Conservation (phyloP, 2,888 invertebrate species). For the Protula sp. region DNA sequence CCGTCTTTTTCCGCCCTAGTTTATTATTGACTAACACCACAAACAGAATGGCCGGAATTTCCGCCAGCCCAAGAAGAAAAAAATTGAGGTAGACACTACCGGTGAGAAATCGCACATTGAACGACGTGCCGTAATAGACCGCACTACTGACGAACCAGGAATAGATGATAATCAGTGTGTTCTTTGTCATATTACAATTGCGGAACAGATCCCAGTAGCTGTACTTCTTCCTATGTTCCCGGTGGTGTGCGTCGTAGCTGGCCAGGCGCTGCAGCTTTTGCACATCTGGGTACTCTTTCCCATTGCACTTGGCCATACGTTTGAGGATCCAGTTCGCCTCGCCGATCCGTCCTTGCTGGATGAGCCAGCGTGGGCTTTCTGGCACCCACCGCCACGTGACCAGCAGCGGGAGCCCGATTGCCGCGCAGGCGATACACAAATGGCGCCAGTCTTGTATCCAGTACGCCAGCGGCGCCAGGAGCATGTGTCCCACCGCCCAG, state of each 20-base stretch:
- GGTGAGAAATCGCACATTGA: slow-evolving; percentile 40
- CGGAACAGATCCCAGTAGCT: slow-evolving; percentile 42
- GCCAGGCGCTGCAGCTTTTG: slow-evolving; percentile 23
- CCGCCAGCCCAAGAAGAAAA: slow-evolving; percentile 46
- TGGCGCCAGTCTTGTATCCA: slow-evolving; percentile 43
- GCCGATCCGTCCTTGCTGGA: slow-evolving; percentile 35
- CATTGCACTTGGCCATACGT: slow-evolving; percentile 38
- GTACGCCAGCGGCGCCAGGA: slow-evolving; percentile 39
- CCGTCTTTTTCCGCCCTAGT: slow-evolving; percentile 39
- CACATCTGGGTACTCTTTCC: slow-evolving; percentile 35
- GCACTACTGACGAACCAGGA: slow-evolving; percentile 47
- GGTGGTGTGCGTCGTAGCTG: no score
- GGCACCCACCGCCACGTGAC: slow-evolving; percentile 46
- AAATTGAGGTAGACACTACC: slow-evolving; percentile 45
- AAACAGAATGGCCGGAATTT: slow-evolving; percentile 44
- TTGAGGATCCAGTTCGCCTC: slow-evolving; percentile 38
- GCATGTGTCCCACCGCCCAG: slow-evolving; percentile 47
- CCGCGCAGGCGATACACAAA: slow-evolving; percentile 36
- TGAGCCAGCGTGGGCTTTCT: slow-evolving; percentile 48
- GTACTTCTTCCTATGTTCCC: no score
- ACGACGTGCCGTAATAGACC: slow-evolving; percentile 47
- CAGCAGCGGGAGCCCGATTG: slow-evolving; percentile 33
- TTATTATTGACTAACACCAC: slow-evolving; percentile 42
- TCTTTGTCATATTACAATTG: slow-evolving; percentile 27
- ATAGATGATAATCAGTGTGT: slow-evolving; percentile 41